A percentile compares a stretch with the other conserved stretches of the same genome.
Evolutionary conservation across 2,888 invertebrate species (phyloP).

Genomic region (Synergus japonicus): DNA sequence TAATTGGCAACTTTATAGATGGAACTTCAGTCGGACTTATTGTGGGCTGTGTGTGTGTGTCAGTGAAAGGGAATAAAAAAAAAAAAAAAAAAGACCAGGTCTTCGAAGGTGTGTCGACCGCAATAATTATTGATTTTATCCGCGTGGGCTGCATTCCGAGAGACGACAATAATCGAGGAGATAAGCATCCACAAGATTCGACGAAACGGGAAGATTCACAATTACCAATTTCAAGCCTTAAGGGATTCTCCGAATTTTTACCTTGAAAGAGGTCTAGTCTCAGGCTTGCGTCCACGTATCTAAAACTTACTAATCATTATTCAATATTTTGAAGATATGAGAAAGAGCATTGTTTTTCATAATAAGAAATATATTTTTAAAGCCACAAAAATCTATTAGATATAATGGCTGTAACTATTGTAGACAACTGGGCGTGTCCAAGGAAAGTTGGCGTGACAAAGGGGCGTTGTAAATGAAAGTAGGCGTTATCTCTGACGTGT

Average conservation of each 20-base stretch:
- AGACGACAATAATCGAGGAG: constrained; percentile 41
- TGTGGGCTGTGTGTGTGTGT: background rate
- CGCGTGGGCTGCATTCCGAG: constrained; percentile 30
- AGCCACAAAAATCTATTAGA: too few species aligned
- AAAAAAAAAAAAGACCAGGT: background rate
- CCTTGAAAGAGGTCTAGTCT: background rate
- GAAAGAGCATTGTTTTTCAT: too few species aligned
- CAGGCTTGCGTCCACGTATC: background rate
- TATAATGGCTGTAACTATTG: too few species aligned
- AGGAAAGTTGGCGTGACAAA: too few species aligned
- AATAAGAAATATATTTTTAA: too few species aligned
- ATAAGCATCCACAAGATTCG: constrained; percentile 50
- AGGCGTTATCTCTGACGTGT: too few species aligned
- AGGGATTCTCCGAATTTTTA: background rate
- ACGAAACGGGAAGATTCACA: constrained; percentile 51
- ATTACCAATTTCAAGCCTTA: constrained; percentile 49
- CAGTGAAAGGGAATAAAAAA: background rate
- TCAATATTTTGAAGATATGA: too few species aligned
- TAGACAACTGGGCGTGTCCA: too few species aligned
- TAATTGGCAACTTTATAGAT: constrained; percentile 2
- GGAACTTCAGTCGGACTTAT: background rate
- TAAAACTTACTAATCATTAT: background rate
- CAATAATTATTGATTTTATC: constrained; percentile 40
- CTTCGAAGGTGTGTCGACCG: constrained; percentile 29
- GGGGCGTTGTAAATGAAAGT: too few species aligned